Conservation (phyloP, 1,140 invertebrate genomes). For the Penaeus vannamei region DNA sequence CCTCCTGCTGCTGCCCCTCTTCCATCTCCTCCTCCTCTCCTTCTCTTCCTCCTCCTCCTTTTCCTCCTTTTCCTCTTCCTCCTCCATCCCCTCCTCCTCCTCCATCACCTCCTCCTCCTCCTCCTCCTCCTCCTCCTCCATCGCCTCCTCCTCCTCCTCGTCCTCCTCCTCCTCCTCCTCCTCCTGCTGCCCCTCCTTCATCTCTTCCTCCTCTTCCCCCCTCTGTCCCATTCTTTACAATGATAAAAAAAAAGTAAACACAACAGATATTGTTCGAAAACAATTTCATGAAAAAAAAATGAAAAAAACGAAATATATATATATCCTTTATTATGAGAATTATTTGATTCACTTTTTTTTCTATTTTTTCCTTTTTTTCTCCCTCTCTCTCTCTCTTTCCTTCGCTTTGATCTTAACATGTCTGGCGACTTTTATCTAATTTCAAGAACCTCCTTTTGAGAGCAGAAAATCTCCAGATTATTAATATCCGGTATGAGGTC, state of each 20-base stretch:
- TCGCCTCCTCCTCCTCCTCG: neutral
- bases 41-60: neutral
- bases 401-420: neutral
- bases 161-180: neutral
- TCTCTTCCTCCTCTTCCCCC: neutral
- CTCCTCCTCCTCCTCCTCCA: neutral
- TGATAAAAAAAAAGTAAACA: too few species aligned
- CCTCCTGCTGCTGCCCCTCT: neutral
- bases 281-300: too few species aligned
- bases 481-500: too few species aligned
- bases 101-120: neutral
- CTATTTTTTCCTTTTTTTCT: neutral
- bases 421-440: too few species aligned
- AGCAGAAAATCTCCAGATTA: too few species aligned
- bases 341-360: too few species aligned
- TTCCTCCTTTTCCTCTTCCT: neutral
- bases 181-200: too few species aligned
- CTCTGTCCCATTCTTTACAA: neutral
- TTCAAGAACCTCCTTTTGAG: too few species aligned
- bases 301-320: too few species aligned
- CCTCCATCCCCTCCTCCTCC: neutral
- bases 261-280: too few species aligned
- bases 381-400: neutral
- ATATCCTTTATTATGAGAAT: too few species aligned
- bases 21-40: neutral